Evolutionary conservation across 2,888 invertebrate genomes (phyloP).

Genomic region (Euzetes globulus): DNA sequence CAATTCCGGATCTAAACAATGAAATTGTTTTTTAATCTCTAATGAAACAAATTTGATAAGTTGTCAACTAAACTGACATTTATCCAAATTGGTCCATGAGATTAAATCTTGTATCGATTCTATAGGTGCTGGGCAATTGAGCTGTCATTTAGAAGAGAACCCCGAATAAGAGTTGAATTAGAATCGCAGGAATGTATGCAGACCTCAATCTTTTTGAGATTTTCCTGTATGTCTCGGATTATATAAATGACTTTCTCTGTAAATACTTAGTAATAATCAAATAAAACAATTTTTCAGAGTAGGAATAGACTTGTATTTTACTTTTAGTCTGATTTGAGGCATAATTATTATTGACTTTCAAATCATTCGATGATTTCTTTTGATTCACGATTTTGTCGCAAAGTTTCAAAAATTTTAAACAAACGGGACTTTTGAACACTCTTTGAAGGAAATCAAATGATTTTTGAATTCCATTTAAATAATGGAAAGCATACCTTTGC

Average conservation of each 20-base stretch:
- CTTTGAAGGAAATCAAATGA: conserved; percentile 21
- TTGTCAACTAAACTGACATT: neutral
- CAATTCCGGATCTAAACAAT: conserved; percentile 13
- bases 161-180: too few relatives aligned
- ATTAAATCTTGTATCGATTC: neutral
- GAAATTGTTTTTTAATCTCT: too few relatives aligned
- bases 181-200: too few relatives aligned
- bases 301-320: too few relatives aligned
- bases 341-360: neutral
- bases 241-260: neutral
- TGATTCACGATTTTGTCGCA: conserved; percentile 27
- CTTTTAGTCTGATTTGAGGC: neutral
- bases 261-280: too few relatives aligned
- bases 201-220: conserved; percentile 6
- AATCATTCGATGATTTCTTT: neutral
- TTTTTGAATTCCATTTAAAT: too few relatives aligned
- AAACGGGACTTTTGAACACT: conserved; percentile 31
- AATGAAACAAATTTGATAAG: neutral
- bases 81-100: neutral
- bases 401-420: conserved; percentile 34
- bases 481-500: conserved; percentile 29
- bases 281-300: too few relatives aligned
- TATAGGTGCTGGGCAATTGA: neutral
- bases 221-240: neutral
- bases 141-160: neutral